phyloP scores from a whole-genome alignment of 92 coral and sea anemone species.

The Montipora capitata region DNA sequence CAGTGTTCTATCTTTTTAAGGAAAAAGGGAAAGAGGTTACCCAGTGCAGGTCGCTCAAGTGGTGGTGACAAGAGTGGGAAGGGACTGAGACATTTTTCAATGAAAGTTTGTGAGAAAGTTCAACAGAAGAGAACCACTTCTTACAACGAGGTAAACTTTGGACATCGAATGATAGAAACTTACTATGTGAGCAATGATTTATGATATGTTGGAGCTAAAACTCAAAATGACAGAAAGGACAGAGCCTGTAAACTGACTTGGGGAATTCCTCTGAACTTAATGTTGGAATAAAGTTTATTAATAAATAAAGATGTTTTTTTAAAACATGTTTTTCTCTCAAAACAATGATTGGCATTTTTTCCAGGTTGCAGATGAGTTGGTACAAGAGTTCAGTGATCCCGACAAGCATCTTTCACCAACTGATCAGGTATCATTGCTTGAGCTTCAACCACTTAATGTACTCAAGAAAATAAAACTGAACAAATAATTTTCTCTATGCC shows the following conservation, averaged over 20 bases:
- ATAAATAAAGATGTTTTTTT: too few species aligned
- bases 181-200: too few species aligned
- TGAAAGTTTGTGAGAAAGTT: constrained; percentile 99
- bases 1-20: constrained; percentile 42
- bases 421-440: constrained; percentile 84
- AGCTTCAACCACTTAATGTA: too few species aligned
- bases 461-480: too few species aligned
- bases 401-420: constrained; percentile 98
- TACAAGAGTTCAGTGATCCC: constrained; percentile 99
- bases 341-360: background rate
- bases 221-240: too few species aligned
- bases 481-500: background rate
- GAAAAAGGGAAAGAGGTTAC: constrained; percentile 92
- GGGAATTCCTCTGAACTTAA: too few species aligned
- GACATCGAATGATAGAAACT: background rate
- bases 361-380: constrained; percentile 99
- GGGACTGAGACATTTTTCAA: constrained; percentile 98
- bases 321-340: too few species aligned
- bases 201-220: too few species aligned
- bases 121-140: constrained; percentile 98
- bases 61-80: constrained; percentile 96
- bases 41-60: constrained; percentile 89
- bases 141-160: constrained; percentile 89
- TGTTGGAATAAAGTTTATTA: too few species aligned
- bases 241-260: too few species aligned